Evolutionary conservation across 2,888 invertebrate species (phyloP), one percentile per base, ranked within the genome.

Genomic region (Paralinhomoeus sp.): DNA sequence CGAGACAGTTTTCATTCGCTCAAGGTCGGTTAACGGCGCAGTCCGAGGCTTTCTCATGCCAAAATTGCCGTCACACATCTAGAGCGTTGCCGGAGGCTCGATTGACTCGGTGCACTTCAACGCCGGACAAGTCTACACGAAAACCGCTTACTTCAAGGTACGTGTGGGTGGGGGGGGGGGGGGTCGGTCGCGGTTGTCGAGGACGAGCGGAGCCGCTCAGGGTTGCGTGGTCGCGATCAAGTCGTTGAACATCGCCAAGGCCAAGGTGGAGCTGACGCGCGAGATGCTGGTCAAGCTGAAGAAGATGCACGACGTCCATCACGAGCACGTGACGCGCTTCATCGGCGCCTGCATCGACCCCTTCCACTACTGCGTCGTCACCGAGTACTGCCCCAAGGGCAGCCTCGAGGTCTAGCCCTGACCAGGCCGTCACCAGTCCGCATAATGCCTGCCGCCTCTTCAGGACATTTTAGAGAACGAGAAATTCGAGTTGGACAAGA

Each of bases 311-410:
- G 82, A 84, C 60, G 66, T 85, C 27, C 78, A 81, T 52, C 79
- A 82, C 61, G 81, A 84, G 60, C 81, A 84, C 63, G 69, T 84
- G 55, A 81, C 80, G 7, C 73, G 89, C 56, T 93, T 97, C 65
- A 81, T 81, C 50, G 97, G 93, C 1, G 84, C 85, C 0, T 85
- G 84, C 53, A 68, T 80, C 35, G 89, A 93, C 52, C 73, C 74
- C 1, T 80, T 82, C 0, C 60, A 69, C 50, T 76, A 78, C 54
- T 82, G 83, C 60, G 69, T 97, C 1, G 70, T 97, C 20, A 89
- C 85, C 0, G 97, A 97, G 65, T 93, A 91, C 64, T 93, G 91
- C 58, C 84, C 83, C 1, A 83, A 83, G 65, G 89, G 91, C 33
- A 85, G 83, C 31, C 67, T 89, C 39, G 43, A 34, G 27, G 27